Percentiles rank a stretch among this genome's conserved stretches.
Evolutionary conservation across 1,140 invertebrate genomes (phyloP).

Genomic region (Augochlora pura): DNA sequence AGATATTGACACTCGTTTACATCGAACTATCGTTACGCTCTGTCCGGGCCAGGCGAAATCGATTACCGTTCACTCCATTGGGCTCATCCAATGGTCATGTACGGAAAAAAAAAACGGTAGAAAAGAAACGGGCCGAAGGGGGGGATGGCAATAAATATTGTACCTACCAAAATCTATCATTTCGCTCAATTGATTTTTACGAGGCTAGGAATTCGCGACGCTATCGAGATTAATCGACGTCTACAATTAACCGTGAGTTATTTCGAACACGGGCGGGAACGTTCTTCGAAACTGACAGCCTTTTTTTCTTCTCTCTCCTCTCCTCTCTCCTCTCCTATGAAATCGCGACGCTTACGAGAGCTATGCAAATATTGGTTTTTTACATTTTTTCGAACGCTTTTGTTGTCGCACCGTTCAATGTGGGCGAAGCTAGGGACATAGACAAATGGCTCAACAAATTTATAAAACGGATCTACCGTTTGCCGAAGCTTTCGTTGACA

Average conservation of each 20-base stretch:
- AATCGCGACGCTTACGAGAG: too few species aligned
- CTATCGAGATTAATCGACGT: background rate
- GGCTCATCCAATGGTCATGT: slow-evolving; percentile 14
- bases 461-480: slow-evolving; percentile 95
- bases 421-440: slow-evolving; percentile 84
- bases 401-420: too few species aligned
- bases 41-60: slow-evolving; percentile 6
- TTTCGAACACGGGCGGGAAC: too few species aligned
- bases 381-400: too few species aligned
- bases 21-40: slow-evolving; percentile 12
- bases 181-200: slow-evolving; percentile 35
- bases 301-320: too few species aligned
- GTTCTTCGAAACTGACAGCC: too few species aligned
- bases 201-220: slow-evolving; percentile 3
- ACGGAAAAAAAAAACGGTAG: slow-evolving; percentile 21
- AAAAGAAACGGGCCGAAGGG: background rate
- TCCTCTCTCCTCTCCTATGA: too few species aligned
- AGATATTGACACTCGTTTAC: slow-evolving; percentile 11
- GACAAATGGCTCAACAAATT: slow-evolving; percentile 92
- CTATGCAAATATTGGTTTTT: too few species aligned
- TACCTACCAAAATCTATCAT: slow-evolving; percentile 15
- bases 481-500: slow-evolving; percentile 95
- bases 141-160: slow-evolving; percentile 38
- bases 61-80: slow-evolving; percentile 31
- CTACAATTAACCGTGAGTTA: background rate